Percentiles rank a stretch among this genome's conserved stretches.
phyloP scores from a whole-genome alignment of 2,113 vertebrate species.

The Spilogale gracilis region DNA sequence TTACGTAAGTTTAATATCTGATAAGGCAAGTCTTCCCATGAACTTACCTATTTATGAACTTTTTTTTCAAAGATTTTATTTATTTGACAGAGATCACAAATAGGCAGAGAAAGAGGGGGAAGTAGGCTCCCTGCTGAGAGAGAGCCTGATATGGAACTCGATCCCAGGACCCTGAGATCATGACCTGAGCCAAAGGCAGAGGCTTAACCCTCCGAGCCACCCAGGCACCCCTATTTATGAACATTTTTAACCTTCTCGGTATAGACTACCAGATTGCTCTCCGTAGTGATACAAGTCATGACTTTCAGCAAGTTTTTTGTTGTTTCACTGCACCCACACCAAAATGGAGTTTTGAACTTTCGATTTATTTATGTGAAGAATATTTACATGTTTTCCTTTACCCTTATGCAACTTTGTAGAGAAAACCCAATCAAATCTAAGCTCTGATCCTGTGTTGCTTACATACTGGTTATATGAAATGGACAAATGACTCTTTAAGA shows the following conservation, averaged over 20 bases:
- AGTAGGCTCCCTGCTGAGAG: too few relatives aligned
- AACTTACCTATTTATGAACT: not conserved
- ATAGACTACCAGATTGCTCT: not conserved
- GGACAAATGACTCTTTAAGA: slow-evolving; percentile 2
- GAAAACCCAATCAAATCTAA: not conserved
- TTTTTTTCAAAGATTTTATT: not conserved
- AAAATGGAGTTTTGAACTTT: slow-evolving; percentile 29
- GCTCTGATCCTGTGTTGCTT: not conserved
- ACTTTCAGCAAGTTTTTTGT: not conserved
- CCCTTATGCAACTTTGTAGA: not conserved
- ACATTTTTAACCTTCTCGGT: not conserved
- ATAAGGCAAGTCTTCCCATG: not conserved
- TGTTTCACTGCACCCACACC: not conserved
- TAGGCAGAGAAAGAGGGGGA: too few relatives aligned
- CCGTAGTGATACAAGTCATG: not conserved
- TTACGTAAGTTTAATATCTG: not conserved
- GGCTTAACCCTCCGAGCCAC: too few relatives aligned
- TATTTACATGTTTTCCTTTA: not conserved
- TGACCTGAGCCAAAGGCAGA: too few relatives aligned
- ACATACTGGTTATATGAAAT: not conserved
- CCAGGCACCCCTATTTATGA: not conserved
- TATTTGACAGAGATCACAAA: too few relatives aligned
- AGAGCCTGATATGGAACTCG: too few relatives aligned
- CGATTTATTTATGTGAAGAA: not conserved
- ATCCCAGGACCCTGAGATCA: too few relatives aligned